Base-by-base conservation (phyloP, 2,888 invertebrate species). In the Acleris emargana region DNA sequence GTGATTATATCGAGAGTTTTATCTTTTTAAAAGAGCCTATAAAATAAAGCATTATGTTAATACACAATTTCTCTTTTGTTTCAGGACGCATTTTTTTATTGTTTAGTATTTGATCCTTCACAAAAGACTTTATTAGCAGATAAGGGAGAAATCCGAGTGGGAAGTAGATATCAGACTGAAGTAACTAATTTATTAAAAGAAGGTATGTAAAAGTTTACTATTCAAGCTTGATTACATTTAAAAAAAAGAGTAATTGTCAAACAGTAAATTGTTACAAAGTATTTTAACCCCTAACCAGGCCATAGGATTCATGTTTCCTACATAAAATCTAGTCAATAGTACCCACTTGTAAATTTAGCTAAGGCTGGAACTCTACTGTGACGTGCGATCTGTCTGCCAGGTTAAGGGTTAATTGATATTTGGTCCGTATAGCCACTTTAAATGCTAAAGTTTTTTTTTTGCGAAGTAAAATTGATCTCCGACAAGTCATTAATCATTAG, bases 31-130 rank as follows among this genome's bases (percentile, higher is more conserved):
- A 9, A 9, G 32, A n/a, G n/a, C n/a, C 32, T 32, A 7, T 9
- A 32, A 68, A 69, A n/a, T n/a, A n/a, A 25, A 67, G 63, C 71
- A 62, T 59, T 70, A 62, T 69, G 72, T 73, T 80, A 77, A 80
- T 76, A 71, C 70, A 72, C 71, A 64, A 68, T 58, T 78, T 83
- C 82, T 83, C 82, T 81, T 81, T 89, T 88, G 86, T 93, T 94
- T 75, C 94, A 98, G 95, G 99, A 99, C 93, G 96, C 98, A 88
- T 99, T 99, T 95, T 99, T 99, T 94, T 99, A 99, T 94, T 99
- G 99, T 89, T 94, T 99, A 91, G 99, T 99, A 80, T 99, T 99
- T 93, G 99, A 99, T 94, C 99, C 99, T 77, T 96, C 97, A 91
- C 99, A 99, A 94, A 99, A 99, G 94, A 99, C 99, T 79, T 94